Evolutionary conservation across 2,888 invertebrate species (phyloP).

Genomic region (Lithosia quadra): DNA sequence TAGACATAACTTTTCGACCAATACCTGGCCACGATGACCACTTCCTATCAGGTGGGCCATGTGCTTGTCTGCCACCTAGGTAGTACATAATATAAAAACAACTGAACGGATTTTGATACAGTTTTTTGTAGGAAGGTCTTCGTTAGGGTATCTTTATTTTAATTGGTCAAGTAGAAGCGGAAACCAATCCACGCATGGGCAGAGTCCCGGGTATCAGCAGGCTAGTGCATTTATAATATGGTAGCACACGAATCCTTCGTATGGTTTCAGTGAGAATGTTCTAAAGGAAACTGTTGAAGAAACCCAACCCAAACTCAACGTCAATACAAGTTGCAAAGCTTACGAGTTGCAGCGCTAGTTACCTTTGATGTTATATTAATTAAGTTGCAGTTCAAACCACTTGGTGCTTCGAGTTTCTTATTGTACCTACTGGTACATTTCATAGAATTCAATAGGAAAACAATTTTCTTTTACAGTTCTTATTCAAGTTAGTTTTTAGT

Average conservation of each 20-base stretch:
- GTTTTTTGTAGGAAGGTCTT: no score
- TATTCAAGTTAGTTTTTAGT: not conserved
- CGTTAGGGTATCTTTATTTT: no score
- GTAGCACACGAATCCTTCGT: not conserved
- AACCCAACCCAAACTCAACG: not conserved
- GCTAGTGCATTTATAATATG: not conserved
- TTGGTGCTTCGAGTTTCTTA: not conserved
- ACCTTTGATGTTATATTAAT: not conserved
- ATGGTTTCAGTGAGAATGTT: not conserved
- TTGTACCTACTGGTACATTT: not conserved
- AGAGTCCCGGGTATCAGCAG: no score
- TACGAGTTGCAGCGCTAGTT: not conserved
- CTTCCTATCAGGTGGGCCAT: no score
- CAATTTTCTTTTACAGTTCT: not conserved
- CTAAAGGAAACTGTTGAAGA: not conserved
- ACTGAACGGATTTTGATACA: no score
- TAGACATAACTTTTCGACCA: no score
- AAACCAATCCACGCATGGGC: no score
- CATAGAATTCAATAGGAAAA: not conserved
- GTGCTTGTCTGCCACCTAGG: no score
- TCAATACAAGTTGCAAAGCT: not conserved
- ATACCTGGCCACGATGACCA: no score
- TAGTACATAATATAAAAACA: no score
- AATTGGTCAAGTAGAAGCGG: no score
- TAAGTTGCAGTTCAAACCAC: constrained; percentile 4